Evolutionary conservation across 2,888 invertebrate species (phyloP), one percentile per base, ranked within the genome.

Genomic region (Cenopis cana): DNA sequence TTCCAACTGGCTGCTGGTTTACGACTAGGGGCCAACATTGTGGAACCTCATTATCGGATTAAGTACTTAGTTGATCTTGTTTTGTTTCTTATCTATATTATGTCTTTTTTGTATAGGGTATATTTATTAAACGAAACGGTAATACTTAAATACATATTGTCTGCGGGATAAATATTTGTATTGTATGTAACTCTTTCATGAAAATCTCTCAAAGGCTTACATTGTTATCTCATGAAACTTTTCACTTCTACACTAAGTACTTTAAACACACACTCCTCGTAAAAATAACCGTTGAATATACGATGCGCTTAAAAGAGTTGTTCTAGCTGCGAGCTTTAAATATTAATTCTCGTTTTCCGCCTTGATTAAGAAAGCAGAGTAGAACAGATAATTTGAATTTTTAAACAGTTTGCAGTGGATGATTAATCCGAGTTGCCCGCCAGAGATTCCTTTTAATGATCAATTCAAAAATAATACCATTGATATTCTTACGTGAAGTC

Each of bases 381-480:
- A 82, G 83, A 83, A 85, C 79, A 82, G 82, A 86, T 85, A 82
- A 86, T 85, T 86, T 88, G 81, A 88, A 89, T 89, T 86, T 88
- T 89, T 88, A 87, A 89, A 85, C 83, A 87, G 81, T 76, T 82
- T 75, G 78, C 79, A 79, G 80, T 82, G 76, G 76, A 78, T 83
- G 82, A 87, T 89, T 89, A 88, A 87, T 87, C 84, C 79, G 71
- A 73, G 71, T 69, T 69, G 69, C 67, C 76, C 79, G 57, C 74
- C 72, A 69, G 79, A 78, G 79, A 79, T 76, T 74, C 74, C 29
- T 69, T 74, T 77, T 80, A 82, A 81, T 81, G 75, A 79, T 79
- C 71, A 68, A 74, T 76, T 75, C 74, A 73, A 76, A 75, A 73
- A 74, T 67, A 78, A 72, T 74, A 69, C 73, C 76, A 74, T 77